phyloP scores from a whole-genome alignment of 1,140 invertebrate species.

The Meteorus sp. region DNA sequence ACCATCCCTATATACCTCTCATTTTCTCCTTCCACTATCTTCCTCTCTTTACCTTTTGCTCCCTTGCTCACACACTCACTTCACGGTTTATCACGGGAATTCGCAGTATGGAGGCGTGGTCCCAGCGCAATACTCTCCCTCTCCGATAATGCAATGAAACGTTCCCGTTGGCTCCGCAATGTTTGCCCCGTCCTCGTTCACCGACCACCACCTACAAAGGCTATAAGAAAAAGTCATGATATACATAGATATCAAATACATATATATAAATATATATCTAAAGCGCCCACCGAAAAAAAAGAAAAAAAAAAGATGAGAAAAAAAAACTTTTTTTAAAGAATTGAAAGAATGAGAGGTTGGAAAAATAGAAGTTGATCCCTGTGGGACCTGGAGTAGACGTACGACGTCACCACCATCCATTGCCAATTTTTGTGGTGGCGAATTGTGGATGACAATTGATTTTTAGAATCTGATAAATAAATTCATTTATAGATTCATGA shows the following conservation, averaged over 20 bases:
- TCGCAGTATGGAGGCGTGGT: conserved; percentile 12
- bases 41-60: not conserved
- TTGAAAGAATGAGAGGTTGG: not conserved
- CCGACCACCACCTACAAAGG: conserved; percentile 9
- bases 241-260: not conserved
- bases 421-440: not conserved
- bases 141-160: conserved; percentile 9
- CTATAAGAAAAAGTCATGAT: conserved; percentile 5
- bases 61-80: not conserved
- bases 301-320: not conserved
- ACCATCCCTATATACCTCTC: no score
- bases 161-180: conserved; percentile 15
- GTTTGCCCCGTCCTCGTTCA: conserved; percentile 10
- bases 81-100: no score
- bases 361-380: conserved; percentile 8
- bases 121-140: not conserved
- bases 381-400: not conserved
- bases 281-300: not conserved
- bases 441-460: not conserved
- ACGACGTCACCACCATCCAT: conserved; percentile 3
- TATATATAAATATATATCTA: not conserved
- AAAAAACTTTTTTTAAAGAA: no score
- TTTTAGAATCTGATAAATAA: not conserved
- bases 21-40: not conserved
- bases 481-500: no score